Evolutionary conservation across 2,888 invertebrate genomes (phyloP).

Genomic region (Unio pictorum): DNA sequence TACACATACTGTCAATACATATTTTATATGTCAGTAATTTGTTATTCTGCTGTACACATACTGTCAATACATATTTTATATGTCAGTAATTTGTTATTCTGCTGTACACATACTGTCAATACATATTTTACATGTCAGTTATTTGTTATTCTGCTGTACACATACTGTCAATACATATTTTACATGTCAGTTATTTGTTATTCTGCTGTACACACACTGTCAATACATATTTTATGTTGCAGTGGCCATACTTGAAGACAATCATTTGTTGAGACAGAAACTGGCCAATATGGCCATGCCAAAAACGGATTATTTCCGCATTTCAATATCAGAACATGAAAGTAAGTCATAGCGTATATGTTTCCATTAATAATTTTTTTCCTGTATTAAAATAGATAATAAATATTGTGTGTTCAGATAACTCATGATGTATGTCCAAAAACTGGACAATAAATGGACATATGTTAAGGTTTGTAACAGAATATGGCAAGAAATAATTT

Average conservation of each 20-base stretch:
- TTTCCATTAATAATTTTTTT: neutral
- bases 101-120: no score
- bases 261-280: conserved; percentile 81
- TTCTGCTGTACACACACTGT: no score
- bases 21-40: conserved; percentile 46
- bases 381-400: neutral
- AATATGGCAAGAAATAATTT: no score
- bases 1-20: no score
- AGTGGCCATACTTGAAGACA: conserved; percentile 81
- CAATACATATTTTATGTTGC: conserved; percentile 16
- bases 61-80: neutral
- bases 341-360: conserved; percentile 13
- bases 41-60: no score
- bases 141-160: no score
- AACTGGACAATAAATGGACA: no score
- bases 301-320: conserved; percentile 88
- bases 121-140: conserved; percentile 45
- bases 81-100: conserved; percentile 43
- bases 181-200: conserved; percentile 56
- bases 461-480: no score
- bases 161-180: neutral
- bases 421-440: no score
- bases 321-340: conserved; percentile 87
- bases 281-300: conserved; percentile 87
- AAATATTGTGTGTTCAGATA: no score